These are phyloP conservation scores for Sinelater perroti DNA, from an alignment of 2,888 invertebrate genomes.

Conservation along the genomic window DNA sequence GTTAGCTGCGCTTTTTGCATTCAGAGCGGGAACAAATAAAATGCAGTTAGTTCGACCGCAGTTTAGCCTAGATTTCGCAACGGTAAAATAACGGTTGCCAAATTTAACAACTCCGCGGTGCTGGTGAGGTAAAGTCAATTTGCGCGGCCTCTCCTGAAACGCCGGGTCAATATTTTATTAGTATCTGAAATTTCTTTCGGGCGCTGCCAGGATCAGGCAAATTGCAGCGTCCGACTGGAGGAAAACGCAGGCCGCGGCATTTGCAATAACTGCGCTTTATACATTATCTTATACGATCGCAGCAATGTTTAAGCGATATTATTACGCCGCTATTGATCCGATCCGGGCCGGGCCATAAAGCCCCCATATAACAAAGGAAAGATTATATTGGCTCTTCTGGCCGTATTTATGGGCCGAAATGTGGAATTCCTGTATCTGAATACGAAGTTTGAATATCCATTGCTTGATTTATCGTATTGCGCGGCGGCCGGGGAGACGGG, in stretches of 20 bases:
- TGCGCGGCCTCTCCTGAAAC: conserved; percentile 14
- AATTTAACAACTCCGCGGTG: conserved; percentile 4
- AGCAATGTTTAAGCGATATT: conserved; percentile 38
- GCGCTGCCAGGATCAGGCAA: conserved; percentile 15
- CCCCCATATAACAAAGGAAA: conserved; percentile 40
- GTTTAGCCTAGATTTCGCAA: too few species aligned
- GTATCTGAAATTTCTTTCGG: conserved; percentile 27
- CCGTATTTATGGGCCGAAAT: conserved; percentile 39
- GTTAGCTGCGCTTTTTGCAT: too few species aligned
- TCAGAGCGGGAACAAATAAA: too few species aligned
- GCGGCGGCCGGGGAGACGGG: conserved; percentile 29
- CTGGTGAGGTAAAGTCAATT: conserved; percentile 21
- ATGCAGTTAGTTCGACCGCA: too few species aligned
- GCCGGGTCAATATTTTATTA: conserved; percentile 30
- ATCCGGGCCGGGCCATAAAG: conserved; percentile 36
- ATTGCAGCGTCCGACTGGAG: conserved; percentile 26
- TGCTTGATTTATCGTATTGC: conserved; percentile 39
- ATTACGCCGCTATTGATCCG: conserved; percentile 36
- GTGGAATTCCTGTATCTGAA: conserved; percentile 40
- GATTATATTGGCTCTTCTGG: conserved; percentile 40
- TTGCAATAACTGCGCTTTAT: conserved; percentile 33
- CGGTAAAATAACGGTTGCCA: background rate
- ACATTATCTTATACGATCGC: conserved; percentile 26
- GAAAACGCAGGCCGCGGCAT: conserved; percentile 33
- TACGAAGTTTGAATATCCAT: conserved; percentile 41